Percentiles rank a stretch among this genome's conserved stretches.
These are phyloP conservation scores for Rhinichthys osculus DNA, from an alignment of 2,797 vertebrate species.

Conservation along the genomic window DNA sequence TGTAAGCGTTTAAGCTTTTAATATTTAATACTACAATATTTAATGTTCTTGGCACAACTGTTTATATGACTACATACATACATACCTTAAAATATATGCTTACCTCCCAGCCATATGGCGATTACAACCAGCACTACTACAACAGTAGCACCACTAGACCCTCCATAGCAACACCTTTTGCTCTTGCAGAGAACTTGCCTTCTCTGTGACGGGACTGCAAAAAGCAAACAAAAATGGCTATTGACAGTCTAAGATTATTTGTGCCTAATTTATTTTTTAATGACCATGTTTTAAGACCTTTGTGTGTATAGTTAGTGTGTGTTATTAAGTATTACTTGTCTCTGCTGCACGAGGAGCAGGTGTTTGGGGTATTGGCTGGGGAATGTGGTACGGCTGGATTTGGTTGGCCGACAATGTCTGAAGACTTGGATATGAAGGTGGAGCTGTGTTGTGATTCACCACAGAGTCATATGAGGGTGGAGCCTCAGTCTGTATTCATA, in stretches of 20 bases:
- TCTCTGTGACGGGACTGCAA: conserved; percentile 35
- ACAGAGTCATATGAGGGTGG: conserved; percentile 59
- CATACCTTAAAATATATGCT: not conserved
- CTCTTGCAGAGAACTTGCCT: conserved; percentile 6
- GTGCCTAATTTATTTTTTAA: not conserved
- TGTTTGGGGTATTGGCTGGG: conserved; percentile 35
- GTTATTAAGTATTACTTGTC: conserved; percentile 40
- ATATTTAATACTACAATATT: too few relatives aligned
- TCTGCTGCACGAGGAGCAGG: conserved; percentile 16
- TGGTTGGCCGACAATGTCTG: not conserved
- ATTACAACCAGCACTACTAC: conserved; percentile 47
- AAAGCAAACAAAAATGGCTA: not conserved
- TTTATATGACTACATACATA: not conserved
- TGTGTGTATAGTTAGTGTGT: not conserved
- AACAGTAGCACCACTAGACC: conserved; percentile 30
- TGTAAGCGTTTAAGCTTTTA: not conserved
- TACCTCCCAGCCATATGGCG: conserved; percentile 62
- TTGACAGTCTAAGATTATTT: not conserved
- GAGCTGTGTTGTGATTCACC: conserved; percentile 35
- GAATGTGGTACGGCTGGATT: conserved; percentile 50
- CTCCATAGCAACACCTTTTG: conserved; percentile 42
- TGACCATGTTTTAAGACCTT: not conserved
- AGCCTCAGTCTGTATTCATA: conserved; percentile 29
- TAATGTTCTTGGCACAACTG: not conserved
- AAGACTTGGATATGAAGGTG: conserved; percentile 45